Evolutionary conservation across 2,888 invertebrate species (phyloP).

Genomic region (Calliopum simillimum): DNA sequence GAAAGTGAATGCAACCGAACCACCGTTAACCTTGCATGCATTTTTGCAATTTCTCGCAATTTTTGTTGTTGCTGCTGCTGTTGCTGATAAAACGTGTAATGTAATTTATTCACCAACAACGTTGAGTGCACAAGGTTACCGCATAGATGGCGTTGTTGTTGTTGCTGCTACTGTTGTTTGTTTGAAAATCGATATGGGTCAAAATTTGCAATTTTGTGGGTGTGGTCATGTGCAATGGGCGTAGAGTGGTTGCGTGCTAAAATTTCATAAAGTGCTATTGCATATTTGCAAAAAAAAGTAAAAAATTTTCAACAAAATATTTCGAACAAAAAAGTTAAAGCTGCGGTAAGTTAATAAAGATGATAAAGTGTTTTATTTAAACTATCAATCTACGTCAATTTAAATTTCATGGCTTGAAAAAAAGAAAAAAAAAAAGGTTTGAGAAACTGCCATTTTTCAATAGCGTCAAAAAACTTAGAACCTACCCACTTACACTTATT

Average conservation of each 20-base stretch:
- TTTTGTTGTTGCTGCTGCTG: constrained; percentile 3
- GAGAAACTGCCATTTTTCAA: no score
- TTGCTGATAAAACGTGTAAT: neutral
- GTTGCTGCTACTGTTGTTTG: neutral
- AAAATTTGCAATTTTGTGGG: neutral
- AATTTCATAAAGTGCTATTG: constrained; percentile 2
- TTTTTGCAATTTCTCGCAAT: neutral
- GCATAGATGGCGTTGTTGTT: neutral
- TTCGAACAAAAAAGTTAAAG: no score
- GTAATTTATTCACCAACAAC: neutral
- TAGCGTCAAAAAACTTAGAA: no score
- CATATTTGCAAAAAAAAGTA: neutral
- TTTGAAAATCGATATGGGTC: neutral
- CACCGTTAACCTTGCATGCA: constrained; percentile 18
- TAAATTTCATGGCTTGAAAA: no score
- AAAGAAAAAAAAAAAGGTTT: no score
- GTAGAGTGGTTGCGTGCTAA: neutral
- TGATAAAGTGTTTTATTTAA: no score
- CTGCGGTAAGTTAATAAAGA: no score
- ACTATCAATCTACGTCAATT: no score
- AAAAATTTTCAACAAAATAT: no score
- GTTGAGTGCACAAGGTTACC: constrained; percentile 23
- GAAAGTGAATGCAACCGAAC: neutral
- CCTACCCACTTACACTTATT: no score
- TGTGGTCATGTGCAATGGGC: constrained; percentile 6